These are phyloP conservation scores for Phyllotreta striolata DNA, from an alignment of 2,888 invertebrate genomes.

Conservation along the genomic window DNA sequence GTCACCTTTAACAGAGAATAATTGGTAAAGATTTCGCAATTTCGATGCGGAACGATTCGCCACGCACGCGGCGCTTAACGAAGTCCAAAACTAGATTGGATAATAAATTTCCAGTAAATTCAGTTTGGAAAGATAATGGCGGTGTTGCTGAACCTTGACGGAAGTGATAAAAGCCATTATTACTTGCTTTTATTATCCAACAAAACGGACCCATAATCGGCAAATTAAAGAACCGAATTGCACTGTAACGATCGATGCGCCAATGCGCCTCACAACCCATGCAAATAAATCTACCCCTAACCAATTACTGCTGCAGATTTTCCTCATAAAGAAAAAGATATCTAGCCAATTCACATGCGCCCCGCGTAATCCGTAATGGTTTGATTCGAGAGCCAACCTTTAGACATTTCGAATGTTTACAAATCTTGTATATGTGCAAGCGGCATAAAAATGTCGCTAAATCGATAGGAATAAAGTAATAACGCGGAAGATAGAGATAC, in stretches of 20 bases:
- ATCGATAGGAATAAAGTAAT: constrained; percentile 59
- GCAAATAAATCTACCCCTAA: constrained; percentile 1
- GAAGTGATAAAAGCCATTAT: constrained; percentile 24
- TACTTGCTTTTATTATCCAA: constrained; percentile 23
- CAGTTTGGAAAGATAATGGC: constrained; percentile 19
- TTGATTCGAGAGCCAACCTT: constrained; percentile 2
- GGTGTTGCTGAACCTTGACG: constrained; percentile 22
- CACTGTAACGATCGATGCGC: no score
- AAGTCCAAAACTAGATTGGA: constrained; percentile 4
- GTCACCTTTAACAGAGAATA: no score
- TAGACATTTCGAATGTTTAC: constrained; percentile 28
- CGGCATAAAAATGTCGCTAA: constrained; percentile 49
- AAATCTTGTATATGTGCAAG: constrained; percentile 25
- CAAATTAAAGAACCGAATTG: constrained; percentile 2
- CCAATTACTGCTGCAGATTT: no score
- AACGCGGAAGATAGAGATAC: constrained; percentile 55
- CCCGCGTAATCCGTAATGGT: neutral
- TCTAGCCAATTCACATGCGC: no score
- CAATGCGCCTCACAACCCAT: no score
- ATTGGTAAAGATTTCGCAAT: no score
- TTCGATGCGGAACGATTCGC: no score
- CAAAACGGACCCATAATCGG: constrained; percentile 8
- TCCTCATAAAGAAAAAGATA: no score
- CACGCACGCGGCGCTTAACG: no score
- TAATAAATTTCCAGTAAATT: constrained; percentile 19